Base-by-base conservation (phyloP, 2,888 invertebrate genomes). In the Spodoptera picta region DNA sequence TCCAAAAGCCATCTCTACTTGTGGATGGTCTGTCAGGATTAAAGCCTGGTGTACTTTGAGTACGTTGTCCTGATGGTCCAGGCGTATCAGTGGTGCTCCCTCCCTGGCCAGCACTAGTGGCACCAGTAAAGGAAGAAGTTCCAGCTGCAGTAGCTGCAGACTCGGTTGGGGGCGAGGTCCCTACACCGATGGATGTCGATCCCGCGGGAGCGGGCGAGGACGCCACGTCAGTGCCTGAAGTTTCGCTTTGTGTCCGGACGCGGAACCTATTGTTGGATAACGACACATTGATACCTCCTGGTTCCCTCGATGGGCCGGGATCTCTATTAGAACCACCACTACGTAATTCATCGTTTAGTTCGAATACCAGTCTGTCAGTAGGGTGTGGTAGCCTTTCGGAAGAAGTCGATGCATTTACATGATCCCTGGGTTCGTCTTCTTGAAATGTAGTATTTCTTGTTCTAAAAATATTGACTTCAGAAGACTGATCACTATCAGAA, bases 401-500 rank as follows among this genome's bases (percentile, higher is more conserved):
- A 4, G 66, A 64, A 9, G 75, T 62, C 4, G 77, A 66, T 36
- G 68, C 57, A 9, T 78, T 43, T 1, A 79, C 55, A 7, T 76
- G 75, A 12, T 79, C 79, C 54, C 84, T 82, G 2, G 82, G 12
- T 27, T 84, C 85, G 12, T 89, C 85, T 75, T 90, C 92, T 49
- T 86, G 86, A 73, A 90, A 91, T 3, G 92, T 90, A 0, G 90
- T 82, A 69, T 92, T 92, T 62, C 90, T 88, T 3, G 93, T 92
- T 61, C 94, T 82, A 60, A 92, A 90, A 67, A 93, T 92, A 73
- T 92, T 92, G 1, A 92, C 90, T 83, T 93, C 92, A 0, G 90
- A 84, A 2, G 92, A 90, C 31, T 87, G 89, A 63, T 93, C 94
- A 69, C 89, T 91, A 59, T 94, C 94, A 0, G 93, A 92, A 68